Base-by-base conservation (phyloP, 2,888 invertebrate species). In the Patella pellucida region DNA sequence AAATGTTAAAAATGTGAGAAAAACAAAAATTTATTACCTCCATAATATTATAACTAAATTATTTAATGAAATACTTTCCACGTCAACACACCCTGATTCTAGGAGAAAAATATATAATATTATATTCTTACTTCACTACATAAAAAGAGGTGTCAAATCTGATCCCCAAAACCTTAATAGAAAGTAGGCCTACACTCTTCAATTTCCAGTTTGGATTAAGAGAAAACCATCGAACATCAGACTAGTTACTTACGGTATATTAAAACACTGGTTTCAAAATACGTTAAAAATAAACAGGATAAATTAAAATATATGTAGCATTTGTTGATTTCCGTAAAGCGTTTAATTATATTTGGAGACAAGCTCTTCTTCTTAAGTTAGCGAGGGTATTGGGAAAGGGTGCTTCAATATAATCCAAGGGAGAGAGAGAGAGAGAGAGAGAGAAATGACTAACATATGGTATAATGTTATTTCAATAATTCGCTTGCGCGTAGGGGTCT, bases 281-380 rank as follows among this genome's bases (percentile, higher is more conserved):
- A 56, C 19, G n/a, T 56, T 1, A 16, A 56, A 56, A 56, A 56
- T 15, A 56, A 56, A 56, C 16, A 56, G 16, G 16, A 56, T 56
- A 56, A n/a, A n/a, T n/a, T n/a, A n/a, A 56, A 56, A n/a, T 56
- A 56, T 56, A 56, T 56, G 16, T 56, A n/a, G 56, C 56, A 7
- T 56, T 56, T 56, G 11, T 56, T n/a, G 56, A 56, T 56, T 56
- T n/a, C 56, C 16, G 16, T 7, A 56, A 56, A 56, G 56, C 56
- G 5, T 56, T 56, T 19, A 1, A 56, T 56, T 56, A 5, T n/a
- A 15, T 56, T 5, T 16, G 19, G n/a, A 16, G 56, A n/a, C n/a
- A 56, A 56, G 56, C 16, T 19, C 56, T 56, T 56, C 19, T 56
- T 7, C 19, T 56, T 56, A 56, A 56, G 19, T 16, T 56, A 16